Conservation (phyloP, 1,140 invertebrate genomes). For the Zaprionus vittiger region DNA sequence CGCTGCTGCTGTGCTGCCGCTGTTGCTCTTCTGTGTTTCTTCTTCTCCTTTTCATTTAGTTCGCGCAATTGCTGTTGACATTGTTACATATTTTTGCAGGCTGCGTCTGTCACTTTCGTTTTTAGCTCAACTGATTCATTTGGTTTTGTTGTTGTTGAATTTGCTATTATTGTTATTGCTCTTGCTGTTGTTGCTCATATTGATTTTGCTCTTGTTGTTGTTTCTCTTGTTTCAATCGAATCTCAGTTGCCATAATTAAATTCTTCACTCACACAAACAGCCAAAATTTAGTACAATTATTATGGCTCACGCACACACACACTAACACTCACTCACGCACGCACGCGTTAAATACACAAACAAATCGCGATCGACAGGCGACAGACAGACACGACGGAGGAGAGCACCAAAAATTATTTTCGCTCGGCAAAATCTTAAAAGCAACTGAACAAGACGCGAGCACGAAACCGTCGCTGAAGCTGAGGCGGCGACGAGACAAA, state of each 20-base stretch:
- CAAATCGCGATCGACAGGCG: slow-evolving; percentile 48
- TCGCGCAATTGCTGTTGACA: slow-evolving; percentile 61
- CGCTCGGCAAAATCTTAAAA: slow-evolving; percentile 83
- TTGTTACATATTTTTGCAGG: slow-evolving; percentile 63
- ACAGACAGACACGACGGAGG: slow-evolving; percentile 45
- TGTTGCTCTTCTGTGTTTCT: slow-evolving; percentile 13
- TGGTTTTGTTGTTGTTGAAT: slow-evolving; percentile 38
- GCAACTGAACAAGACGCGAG: slow-evolving; percentile 77
- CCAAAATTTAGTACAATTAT: slow-evolving; percentile 38
- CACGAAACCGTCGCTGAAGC: slow-evolving; percentile 65
- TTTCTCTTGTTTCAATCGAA: slow-evolving; percentile 48
- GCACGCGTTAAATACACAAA: slow-evolving; percentile 20
- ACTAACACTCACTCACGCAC: slow-evolving; percentile 22
- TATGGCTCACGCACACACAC: slow-evolving; percentile 39
- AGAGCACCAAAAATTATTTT: slow-evolving; percentile 64
- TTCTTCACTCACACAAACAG: slow-evolving; percentile 44
- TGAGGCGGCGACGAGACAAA: slow-evolving; percentile 48
- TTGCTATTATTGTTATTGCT: slow-evolving; percentile 25
- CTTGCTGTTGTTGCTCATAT: slow-evolving; percentile 20
- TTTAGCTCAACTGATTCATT: slow-evolving; percentile 42
- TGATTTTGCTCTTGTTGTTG: slow-evolving; percentile 35
- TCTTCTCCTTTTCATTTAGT: slow-evolving; percentile 23
- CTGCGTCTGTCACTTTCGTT: slow-evolving; percentile 67
- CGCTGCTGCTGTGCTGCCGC: neutral
- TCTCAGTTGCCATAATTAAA: slow-evolving; percentile 57